Base-by-base conservation (phyloP, 2,113 vertebrate genomes). In the Xyliphius kryptos region DNA sequence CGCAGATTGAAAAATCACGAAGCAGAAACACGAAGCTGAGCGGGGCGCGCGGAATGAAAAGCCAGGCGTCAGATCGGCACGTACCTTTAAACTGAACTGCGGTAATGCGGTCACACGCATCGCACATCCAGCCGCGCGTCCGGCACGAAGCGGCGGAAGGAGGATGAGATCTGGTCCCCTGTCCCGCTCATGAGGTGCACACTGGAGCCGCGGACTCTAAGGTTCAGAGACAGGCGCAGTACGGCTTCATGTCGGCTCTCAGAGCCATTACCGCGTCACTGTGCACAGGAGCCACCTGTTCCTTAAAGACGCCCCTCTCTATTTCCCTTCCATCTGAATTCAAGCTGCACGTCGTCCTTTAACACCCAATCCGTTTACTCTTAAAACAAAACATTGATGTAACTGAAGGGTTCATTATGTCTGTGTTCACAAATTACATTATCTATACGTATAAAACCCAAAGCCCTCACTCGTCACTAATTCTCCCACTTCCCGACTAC, bases 81-180 rank as follows among this genome's bases (percentile, higher is more conserved):
- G 64, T 76, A 74, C 69, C 74, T 76, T 78, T 46, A 69, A 63
- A 58, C 71, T 67, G 56, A 76, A 50, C 59, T 76, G 72, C 19
- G 77, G 66, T 68, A 74, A 53, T 16, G 77, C 76, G 49, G 71
- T 78, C 63, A 74, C 64, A 61, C 76, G 71, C 74, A 78, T 78
- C 61, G 72, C 69, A 77, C 67, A 46, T n/a, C 43, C 2, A 46
- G 1, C 13, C 12, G n/a, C 43, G 66, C 61, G 52, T 50, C 32
- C 20, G 56, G 68, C 67, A 57, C 55, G 13, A 46, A 6, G 13
- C 43, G 14, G 43, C 26, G 26, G 26, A 11, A 14, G 10, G 40
- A 5, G 9, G 5, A 3, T 41, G 40, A 14, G 40, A 41, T 10
- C 40, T 11, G 13, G 13, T 41, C 5, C 40, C 13, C 5, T 41